Evolutionary conservation across 2,797 vertebrate species (phyloP).

Genomic region (Aphelocoma californica): DNA sequence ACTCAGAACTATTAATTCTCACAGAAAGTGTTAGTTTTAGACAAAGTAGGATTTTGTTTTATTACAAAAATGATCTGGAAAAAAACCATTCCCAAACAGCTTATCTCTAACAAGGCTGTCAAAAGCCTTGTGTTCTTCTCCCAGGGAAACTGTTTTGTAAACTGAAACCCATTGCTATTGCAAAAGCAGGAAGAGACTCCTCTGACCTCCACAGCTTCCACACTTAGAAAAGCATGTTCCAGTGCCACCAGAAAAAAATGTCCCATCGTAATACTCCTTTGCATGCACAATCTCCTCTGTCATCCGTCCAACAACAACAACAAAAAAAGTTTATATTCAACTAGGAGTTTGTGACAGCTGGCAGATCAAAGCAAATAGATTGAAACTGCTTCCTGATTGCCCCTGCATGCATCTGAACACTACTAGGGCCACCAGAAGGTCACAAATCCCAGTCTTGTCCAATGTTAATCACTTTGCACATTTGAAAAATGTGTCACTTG

Average conservation of each 20-base stretch:
- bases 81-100: neutral
- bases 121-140: neutral
- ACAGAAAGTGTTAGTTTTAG: neutral
- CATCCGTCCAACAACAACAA: accelerated
- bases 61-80: neutral
- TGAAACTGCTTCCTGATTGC: neutral
- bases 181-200: conserved; percentile 24
- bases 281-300: neutral
- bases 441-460: neutral
- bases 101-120: neutral
- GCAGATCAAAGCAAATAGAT: neutral
- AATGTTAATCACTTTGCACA: neutral
- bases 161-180: conserved; percentile 14
- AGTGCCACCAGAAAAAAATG: neutral
- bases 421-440: neutral
- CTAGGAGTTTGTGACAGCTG: neutral
- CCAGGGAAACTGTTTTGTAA: conserved; percentile 28
- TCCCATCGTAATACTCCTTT: neutral
- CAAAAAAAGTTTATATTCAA: neutral
- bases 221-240: neutral
- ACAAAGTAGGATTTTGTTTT: neutral
- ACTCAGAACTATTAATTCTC: neutral
- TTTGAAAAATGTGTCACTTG: neutral
- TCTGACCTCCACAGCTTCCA: neutral
- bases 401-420: neutral